phyloP scores from a whole-genome alignment of 2,797 vertebrate species.

The Phoeniculus purpureus region DNA sequence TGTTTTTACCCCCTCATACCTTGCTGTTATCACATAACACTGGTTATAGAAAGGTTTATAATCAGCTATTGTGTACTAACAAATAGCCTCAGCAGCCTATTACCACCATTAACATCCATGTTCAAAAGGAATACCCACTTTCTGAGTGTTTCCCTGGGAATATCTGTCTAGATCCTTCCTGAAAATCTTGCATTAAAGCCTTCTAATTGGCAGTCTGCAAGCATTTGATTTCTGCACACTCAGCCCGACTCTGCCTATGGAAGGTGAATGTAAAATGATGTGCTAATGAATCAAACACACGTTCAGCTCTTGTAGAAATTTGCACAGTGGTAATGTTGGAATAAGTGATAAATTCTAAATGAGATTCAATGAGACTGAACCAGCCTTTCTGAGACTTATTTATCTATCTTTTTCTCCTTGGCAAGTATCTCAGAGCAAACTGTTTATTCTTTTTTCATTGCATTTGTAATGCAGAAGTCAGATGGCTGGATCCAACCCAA shows the following conservation, averaged over 20 bases:
- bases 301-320: background rate
- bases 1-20: background rate
- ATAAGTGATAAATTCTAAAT: constrained; percentile 49
- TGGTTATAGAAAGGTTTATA: background rate
- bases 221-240: constrained; percentile 29
- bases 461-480: background rate
- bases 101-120: background rate
- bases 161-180: background rate
- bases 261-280: constrained; percentile 10
- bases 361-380: constrained; percentile 42
- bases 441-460: background rate
- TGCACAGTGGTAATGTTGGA: constrained; percentile 4
- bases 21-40: background rate
- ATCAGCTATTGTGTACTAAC: background rate
- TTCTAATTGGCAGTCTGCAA: constrained; percentile 54
- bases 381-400: constrained; percentile 22
- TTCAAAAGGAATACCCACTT: background rate
- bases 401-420: constrained; percentile 15
- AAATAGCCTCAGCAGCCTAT: background rate
- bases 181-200: constrained; percentile 49
- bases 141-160: constrained; percentile 9
- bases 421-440: background rate
- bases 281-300: constrained; percentile 46
- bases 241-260: background rate
- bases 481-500: background rate